Evolutionary conservation across 2,113 vertebrate species (phyloP).

Genomic region (Morone chrysops): DNA sequence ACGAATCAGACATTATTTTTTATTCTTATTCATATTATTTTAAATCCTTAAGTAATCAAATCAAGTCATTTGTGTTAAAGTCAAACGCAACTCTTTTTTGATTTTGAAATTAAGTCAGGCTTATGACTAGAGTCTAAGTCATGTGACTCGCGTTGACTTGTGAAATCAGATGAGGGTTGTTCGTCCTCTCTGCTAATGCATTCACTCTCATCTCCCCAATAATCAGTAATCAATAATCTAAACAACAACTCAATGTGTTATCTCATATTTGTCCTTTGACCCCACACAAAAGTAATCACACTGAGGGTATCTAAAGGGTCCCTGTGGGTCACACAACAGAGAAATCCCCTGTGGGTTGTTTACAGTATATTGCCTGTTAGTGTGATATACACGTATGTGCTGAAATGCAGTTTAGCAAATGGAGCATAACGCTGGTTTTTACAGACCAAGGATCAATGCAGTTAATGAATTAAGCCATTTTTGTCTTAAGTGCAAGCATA

Average conservation of each 20-base stretch:
- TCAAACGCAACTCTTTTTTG: not conserved
- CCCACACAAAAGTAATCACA: conserved; percentile 44
- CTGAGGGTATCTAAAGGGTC: conserved; percentile 42
- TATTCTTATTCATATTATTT: no score
- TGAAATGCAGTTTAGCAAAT: conserved; percentile 64
- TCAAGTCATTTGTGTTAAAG: not conserved
- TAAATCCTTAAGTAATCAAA: not conserved
- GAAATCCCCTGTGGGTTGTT: conserved; percentile 20
- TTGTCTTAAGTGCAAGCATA: not conserved
- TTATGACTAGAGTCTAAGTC: not conserved
- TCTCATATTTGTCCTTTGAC: conserved; percentile 54
- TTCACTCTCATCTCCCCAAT: conserved; percentile 19
- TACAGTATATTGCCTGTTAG: not conserved
- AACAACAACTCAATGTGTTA: conserved; percentile 26
- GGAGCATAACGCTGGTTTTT: conserved; percentile 26
- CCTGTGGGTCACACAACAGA: conserved; percentile 37
- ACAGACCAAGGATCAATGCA: conserved; percentile 53
- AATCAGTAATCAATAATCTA: no score
- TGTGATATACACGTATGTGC: not conserved
- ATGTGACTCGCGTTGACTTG: not conserved
- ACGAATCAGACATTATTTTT: no score
- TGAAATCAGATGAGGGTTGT: conserved; percentile 7
- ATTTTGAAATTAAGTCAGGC: not conserved
- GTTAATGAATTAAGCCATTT: conserved; percentile 28
- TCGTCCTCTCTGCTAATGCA: not conserved